Percentiles rank a stretch among this genome's conserved stretches.
These are phyloP conservation scores for Cantharis flavilabris DNA, from an alignment of 2,888 invertebrate species.

Conservation along the genomic window DNA sequence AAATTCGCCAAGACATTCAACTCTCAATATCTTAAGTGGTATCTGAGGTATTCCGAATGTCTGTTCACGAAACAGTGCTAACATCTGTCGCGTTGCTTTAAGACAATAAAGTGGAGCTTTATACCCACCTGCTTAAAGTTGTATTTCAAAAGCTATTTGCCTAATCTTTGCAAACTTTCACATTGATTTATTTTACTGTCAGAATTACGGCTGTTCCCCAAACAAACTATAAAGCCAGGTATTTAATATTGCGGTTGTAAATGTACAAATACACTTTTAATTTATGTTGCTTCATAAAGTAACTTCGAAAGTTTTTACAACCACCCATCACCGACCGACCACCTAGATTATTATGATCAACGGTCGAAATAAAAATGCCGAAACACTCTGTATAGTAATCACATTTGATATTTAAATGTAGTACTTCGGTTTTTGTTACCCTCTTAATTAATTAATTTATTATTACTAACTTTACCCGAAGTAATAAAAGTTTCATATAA, in stretches of 20 bases:
- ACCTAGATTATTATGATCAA: no score
- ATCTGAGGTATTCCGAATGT: slow-evolving; percentile 20
- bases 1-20: slow-evolving; percentile 22
- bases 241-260: neutral
- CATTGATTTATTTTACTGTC: neutral
- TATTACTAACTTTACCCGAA: neutral
- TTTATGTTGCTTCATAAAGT: no score
- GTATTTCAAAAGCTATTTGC: slow-evolving; percentile 3
- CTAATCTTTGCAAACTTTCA: slow-evolving; percentile 13
- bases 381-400: neutral
- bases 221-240: neutral
- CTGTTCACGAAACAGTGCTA: slow-evolving; percentile 11
- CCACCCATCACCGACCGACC: no score
- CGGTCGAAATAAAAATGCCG: no score
- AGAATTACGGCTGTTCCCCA: neutral
- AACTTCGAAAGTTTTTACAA: no score
- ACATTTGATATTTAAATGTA: neutral
- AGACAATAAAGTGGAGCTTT: slow-evolving; percentile 17
- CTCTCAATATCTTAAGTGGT: slow-evolving; percentile 27
- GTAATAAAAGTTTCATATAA: neutral
- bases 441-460: neutral
- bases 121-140: slow-evolving; percentile 12
- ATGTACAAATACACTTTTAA: no score
- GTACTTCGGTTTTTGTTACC: neutral
- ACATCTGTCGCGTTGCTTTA: slow-evolving; percentile 15